These are phyloP conservation scores for Drosophila pegasa DNA, from an alignment of 2,888 invertebrate genomes.

Conservation along the genomic window DNA sequence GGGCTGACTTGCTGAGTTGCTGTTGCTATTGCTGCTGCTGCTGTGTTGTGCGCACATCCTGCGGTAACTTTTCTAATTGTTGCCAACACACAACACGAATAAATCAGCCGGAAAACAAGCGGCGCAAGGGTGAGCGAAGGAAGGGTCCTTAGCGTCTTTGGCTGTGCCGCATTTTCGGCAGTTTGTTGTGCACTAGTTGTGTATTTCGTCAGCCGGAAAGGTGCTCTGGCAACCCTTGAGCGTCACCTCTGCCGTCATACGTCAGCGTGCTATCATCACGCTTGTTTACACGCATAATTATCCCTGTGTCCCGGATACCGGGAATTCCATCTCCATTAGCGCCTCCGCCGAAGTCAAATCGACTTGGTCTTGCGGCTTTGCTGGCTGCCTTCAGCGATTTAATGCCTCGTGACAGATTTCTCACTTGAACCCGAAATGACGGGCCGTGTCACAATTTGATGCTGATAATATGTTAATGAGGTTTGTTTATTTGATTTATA, in stretches of 20 bases:
- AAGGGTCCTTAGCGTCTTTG: constrained; percentile 21
- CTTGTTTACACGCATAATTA: constrained; percentile 81
- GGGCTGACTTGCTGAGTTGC: constrained; percentile 9
- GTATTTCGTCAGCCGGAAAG: constrained; percentile 53
- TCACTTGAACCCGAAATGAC: constrained; percentile 71
- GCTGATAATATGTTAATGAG: constrained; percentile 81
- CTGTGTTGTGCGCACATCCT: constrained; percentile 65
- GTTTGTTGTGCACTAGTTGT: constrained; percentile 70
- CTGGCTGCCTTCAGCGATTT: constrained; percentile 59
- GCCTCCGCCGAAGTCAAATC: constrained; percentile 9
- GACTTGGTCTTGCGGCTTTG: constrained; percentile 53
- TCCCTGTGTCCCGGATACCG: constrained; percentile 56
- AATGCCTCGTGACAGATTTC: constrained; percentile 77
- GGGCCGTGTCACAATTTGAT: constrained; percentile 70
- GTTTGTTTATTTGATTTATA: constrained; percentile 79
- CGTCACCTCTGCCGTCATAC: constrained; percentile 57
- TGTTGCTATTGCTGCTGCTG: no score
- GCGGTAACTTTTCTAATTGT: constrained; percentile 83
- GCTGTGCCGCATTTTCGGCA: constrained; percentile 59
- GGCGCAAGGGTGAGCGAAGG: constrained; percentile 45
- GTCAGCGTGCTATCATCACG: constrained; percentile 78
- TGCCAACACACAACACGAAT: constrained; percentile 80
- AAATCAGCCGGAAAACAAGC: constrained; percentile 80
- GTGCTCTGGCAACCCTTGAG: constrained; percentile 56
- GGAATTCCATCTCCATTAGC: constrained; percentile 41